Conservation (phyloP, 2,888 invertebrate genomes). For the Temnothorax ravouxi region DNA sequence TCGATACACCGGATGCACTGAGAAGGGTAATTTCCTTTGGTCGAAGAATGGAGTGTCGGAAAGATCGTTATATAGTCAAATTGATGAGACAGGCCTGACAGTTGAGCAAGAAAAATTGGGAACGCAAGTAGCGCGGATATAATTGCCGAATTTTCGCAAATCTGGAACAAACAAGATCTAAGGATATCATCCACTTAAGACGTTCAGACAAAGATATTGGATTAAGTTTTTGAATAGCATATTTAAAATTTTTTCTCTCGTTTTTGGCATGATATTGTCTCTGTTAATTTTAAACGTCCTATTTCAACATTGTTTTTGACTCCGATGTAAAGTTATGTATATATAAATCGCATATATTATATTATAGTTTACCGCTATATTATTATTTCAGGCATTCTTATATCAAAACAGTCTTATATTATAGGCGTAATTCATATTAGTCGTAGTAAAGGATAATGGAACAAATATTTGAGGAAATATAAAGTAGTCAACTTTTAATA, state of each 20-base stretch:
- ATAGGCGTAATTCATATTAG: background rate
- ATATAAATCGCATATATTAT: background rate
- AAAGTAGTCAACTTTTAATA: background rate
- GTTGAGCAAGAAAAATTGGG: constrained; percentile 18
- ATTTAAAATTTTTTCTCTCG: background rate
- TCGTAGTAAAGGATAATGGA: background rate
- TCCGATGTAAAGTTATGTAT: background rate
- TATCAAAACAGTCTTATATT: background rate
- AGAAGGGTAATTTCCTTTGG: constrained; percentile 74
- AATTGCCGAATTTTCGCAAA: constrained; percentile 43
- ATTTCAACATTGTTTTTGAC: background rate
- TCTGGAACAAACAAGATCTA: background rate
- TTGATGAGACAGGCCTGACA: constrained; percentile 33
- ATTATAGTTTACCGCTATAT: background rate
- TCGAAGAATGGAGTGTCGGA: constrained; percentile 17
- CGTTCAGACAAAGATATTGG: background rate
- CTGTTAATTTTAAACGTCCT: background rate
- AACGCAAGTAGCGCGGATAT: constrained; percentile 42
- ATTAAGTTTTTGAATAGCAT: background rate
- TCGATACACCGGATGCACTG: constrained; percentile 84
- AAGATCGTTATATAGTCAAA: constrained; percentile 65
- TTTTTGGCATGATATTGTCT: background rate
- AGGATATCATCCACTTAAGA: background rate
- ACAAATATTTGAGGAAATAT: background rate
- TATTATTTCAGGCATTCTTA: background rate